Evolutionary conservation across 2,888 invertebrate species (phyloP).

Genomic region (Ischnus inquisitorius): DNA sequence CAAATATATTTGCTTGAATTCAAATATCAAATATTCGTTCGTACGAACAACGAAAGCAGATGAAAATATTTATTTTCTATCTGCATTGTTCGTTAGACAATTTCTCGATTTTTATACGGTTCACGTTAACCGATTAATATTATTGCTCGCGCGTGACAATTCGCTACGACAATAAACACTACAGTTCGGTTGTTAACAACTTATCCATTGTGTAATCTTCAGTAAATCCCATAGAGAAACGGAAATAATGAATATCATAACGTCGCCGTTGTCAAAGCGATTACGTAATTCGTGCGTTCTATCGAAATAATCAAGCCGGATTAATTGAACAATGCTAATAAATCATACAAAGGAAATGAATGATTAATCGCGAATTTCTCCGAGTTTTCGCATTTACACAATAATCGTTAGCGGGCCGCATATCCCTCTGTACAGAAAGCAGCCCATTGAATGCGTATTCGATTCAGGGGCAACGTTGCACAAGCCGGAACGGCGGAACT

Average conservation of each 20-base stretch:
- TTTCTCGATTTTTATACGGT: no score
- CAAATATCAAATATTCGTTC: no score
- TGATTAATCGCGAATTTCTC: constrained; percentile 32
- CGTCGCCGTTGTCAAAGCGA: neutral
- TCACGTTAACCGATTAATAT: no score
- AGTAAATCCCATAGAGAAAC: neutral
- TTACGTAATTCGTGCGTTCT: neutral
- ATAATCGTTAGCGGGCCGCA: neutral
- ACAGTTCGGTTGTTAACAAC: neutral
- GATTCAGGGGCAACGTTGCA: neutral
- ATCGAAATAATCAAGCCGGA: neutral
- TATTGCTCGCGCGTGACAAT: no score
- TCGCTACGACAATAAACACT: neutral
- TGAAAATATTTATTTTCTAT: no score
- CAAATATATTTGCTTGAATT: no score
- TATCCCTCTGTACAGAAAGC: neutral
- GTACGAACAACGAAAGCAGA: no score
- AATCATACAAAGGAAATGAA: constrained; percentile 11
- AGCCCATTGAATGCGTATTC: neutral
- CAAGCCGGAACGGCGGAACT: neutral
- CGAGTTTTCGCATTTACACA: constrained; percentile 25
- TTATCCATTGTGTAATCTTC: neutral
- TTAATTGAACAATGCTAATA: constrained; percentile 10
- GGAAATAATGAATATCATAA: neutral
- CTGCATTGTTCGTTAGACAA: no score